Evolutionary conservation across 2,888 invertebrate species (phyloP), one percentile per base, ranked within the genome.

Genomic region (Hydrotaea cyrtoneurina): DNA sequence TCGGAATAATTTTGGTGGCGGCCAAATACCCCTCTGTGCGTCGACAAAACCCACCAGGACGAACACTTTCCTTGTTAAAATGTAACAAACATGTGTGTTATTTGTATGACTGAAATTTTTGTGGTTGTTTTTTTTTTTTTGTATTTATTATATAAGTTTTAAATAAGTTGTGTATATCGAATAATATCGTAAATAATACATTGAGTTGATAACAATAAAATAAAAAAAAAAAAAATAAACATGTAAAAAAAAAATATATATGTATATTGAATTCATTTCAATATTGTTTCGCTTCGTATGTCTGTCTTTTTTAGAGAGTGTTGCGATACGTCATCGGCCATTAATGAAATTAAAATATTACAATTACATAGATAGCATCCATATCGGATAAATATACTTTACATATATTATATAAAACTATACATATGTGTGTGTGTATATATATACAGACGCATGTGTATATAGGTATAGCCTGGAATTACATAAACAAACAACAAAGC

Each of bases 171-270:
- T 66, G 59, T 39, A 64, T 80, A 36, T 74, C 73, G 73, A 82
- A 79, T 74, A 80, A 77, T 79, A 77, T 82, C 69, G 81, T 81
- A 79, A 85, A 85, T 85, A 85, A 85, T 85, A 85, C 85, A 82
- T 84, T 66, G 57, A 81, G 75, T 76, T 85, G 59, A 80, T 78
- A 80, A 83, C 62, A 78, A 78, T 80, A 69, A 80, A 83, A 83
- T 46, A 46, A 71, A 36, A 31, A 53, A 43, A 31, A 50, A 46
- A 31, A 53, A 43, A 26, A 4, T 50, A 57, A 59, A 26, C 26
- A 77, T 71, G 19, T 11, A 17, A 19, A 39, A 43, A 10, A 17
- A n/a, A 39, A 53, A 39, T 55, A 21, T 53, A 21, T 71, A 43
- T 72, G 17, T 72, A 72, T 1, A 21, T 21, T 23, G 55, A 55